Base-by-base conservation (phyloP, 2,113 vertebrate genomes). In the Gnathonemus longibarbis region DNA sequence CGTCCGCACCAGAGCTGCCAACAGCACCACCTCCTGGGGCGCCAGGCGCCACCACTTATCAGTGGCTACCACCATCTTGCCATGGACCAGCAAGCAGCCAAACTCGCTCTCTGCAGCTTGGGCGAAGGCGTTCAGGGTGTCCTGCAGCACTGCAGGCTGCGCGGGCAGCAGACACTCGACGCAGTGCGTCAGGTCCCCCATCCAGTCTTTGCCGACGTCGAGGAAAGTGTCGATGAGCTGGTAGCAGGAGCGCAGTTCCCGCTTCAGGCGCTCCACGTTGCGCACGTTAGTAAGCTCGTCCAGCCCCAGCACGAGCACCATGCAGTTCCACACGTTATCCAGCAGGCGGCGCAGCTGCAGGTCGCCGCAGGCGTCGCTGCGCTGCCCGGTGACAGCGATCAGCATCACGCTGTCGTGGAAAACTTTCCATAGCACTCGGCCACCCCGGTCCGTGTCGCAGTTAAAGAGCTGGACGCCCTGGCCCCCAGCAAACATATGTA, bases 401-500 rank as follows among this genome's bases (percentile, higher is more conserved):
- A 98, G 96, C 89, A 96, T 98, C 91, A 98, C 94, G 84, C 97
- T 98, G 91, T 98, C 96, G 45, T 96, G 96, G 91, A 98, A 98
- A 11, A 96, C 96, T 88, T 95, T 96, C 98, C 98, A 98, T 62
- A 96, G 94, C 91, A 98, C 96, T 0, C 91, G 95, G 1, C 95
- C 97, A 31, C 97, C 96, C 1, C 84, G 91, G n/a, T 96, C 94
- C 0, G 97, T 97, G 92, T 95, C 94, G 35, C 96, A 96, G 89
- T 94, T 94, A 85, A 92, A 95, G 92, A 98, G 91, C 24, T 93
- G 91, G 0, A 95, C 96, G 15, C 95, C 96, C 89, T 98, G 96
- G 42, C 97, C 97, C 10, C 94, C 96, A 3, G 96, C 97, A 31
- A 98, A 98, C 97, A 98, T 98, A 93, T 98, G 98, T 8, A 98